Evolutionary conservation across 2,797 vertebrate genomes (phyloP).

Genomic region (Paguma larvata): DNA sequence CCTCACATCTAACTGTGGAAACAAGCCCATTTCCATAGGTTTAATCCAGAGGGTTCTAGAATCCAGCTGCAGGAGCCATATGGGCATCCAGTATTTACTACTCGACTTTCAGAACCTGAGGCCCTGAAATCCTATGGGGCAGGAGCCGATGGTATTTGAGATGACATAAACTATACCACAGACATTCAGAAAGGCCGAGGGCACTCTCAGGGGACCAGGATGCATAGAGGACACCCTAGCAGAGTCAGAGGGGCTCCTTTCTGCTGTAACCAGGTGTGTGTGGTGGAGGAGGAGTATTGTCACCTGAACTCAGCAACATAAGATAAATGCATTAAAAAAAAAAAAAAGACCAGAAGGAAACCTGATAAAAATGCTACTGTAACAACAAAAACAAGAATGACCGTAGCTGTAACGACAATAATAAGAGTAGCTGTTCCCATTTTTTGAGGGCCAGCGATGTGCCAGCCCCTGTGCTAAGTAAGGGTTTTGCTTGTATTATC

Average conservation of each 20-base stretch:
- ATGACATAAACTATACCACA: background rate
- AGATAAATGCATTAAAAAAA: background rate
- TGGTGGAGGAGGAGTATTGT: background rate
- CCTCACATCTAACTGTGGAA: background rate
- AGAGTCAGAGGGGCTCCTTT: background rate
- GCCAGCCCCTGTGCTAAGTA: background rate
- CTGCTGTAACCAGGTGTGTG: background rate
- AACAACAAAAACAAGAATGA: slow-evolving; percentile 28
- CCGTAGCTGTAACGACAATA: background rate
- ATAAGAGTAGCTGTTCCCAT: background rate
- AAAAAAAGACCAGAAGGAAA: slow-evolving; percentile 50
- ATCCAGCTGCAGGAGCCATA: background rate
- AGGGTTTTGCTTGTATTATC: slow-evolving; percentile 35
- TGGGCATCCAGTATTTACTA: slow-evolving; percentile 23
- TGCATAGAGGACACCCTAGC: background rate
- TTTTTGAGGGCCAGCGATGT: background rate
- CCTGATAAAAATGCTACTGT: background rate
- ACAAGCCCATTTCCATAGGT: slow-evolving; percentile 25
- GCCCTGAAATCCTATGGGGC: background rate
- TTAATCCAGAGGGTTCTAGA: background rate
- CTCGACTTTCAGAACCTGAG: background rate
- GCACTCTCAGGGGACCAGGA: background rate
- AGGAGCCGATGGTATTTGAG: background rate
- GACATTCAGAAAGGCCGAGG: background rate
- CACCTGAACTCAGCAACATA: background rate